Evolutionary conservation across 2,797 vertebrate species (phyloP).

Genomic region (Urosaurus nigricauda): DNA sequence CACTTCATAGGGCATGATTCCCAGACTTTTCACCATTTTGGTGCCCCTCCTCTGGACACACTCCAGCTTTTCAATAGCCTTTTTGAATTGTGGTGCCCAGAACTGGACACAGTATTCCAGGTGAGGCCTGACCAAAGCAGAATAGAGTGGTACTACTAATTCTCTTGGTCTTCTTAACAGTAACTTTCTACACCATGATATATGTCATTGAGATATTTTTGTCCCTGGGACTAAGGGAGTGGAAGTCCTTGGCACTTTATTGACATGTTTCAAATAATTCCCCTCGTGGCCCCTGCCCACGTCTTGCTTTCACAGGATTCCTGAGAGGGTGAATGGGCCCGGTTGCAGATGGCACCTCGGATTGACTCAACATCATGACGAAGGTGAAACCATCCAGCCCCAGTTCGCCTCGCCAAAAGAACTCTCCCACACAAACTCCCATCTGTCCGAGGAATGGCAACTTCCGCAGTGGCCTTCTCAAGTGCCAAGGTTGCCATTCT

Average conservation of each 20-base stretch:
- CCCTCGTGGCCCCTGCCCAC: not conserved
- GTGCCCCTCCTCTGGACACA: too few species aligned
- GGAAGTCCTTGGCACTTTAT: not conserved
- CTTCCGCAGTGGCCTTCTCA: not conserved
- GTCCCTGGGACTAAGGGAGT: not conserved
- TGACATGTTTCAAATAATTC: too few species aligned
- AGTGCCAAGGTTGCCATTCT: too few species aligned
- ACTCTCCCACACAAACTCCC: not conserved
- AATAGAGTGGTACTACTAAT: too few species aligned
- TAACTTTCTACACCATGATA: too few species aligned
- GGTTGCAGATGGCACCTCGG: constrained; percentile 12
- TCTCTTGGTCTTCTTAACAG: too few species aligned
- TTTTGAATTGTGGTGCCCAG: too few species aligned
- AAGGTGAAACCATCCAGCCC: not conserved
- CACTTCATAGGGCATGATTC: too few species aligned
- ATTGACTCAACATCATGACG: not conserved
- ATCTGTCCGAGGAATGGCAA: not conserved
- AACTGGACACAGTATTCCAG: too few species aligned
- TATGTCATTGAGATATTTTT: not conserved
- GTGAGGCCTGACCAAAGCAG: too few species aligned
- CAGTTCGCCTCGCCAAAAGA: not conserved
- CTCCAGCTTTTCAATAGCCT: too few species aligned
- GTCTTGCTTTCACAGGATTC: not conserved
- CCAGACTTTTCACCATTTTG: too few species aligned
- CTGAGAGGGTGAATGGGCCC: not conserved